Evolutionary conservation across 2,797 vertebrate species (phyloP).

Genomic region (Poecile montanus): DNA sequence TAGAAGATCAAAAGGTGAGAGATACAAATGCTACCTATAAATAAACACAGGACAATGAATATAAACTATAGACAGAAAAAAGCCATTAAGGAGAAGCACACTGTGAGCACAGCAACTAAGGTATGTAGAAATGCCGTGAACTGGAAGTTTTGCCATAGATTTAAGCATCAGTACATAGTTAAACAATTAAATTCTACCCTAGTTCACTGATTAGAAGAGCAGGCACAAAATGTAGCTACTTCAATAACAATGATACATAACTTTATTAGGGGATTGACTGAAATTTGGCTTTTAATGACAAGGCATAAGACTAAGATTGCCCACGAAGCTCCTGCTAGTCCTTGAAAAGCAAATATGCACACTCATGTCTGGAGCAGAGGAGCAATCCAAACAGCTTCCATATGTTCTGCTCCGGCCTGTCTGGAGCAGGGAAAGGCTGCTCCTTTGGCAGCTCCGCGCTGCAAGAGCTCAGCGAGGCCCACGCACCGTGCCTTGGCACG

Average conservation of each 20-base stretch:
- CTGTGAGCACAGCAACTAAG: background rate
- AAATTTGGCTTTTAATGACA: background rate
- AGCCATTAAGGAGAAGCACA: background rate
- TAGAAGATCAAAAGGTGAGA: background rate
- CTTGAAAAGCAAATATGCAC: conserved; percentile 12
- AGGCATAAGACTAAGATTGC: too few species aligned
- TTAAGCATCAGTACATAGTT: background rate
- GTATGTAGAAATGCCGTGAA: rapidly evolving
- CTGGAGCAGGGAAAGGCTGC: background rate
- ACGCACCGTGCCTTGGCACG: background rate
- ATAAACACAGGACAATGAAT: background rate
- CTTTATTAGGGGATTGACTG: background rate
- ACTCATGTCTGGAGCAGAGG: conserved; percentile 16
- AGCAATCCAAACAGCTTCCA: background rate
- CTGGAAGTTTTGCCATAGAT: background rate
- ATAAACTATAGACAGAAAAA: background rate
- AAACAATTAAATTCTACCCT: background rate
- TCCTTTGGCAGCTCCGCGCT: background rate
- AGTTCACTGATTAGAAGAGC: background rate
- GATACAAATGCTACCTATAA: background rate
- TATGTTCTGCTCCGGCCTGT: background rate
- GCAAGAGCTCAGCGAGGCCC: background rate
- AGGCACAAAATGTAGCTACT: background rate
- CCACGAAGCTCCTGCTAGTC: background rate
- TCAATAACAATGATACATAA: background rate